These are phyloP conservation scores for Moxostoma hubbsi DNA, from an alignment of 2,797 vertebrate species.

Conservation along the genomic window DNA sequence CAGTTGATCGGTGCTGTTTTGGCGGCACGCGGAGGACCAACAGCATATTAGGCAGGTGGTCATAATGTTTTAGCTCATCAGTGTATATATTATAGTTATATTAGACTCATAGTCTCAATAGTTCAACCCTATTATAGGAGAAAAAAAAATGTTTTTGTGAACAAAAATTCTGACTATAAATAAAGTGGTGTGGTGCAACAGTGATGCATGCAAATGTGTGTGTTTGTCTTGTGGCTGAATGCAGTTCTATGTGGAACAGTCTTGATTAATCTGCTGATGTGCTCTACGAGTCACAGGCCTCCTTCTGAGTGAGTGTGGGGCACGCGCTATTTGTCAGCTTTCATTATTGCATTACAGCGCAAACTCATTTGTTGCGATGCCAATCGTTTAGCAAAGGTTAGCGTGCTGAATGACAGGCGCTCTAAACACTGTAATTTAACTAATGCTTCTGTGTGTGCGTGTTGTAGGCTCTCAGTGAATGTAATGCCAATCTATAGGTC, in stretches of 20 bases:
- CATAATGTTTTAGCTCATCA: too few species aligned
- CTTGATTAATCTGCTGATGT: slow-evolving; percentile 16
- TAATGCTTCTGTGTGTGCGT: slow-evolving; percentile 27
- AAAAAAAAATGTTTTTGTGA: too few species aligned
- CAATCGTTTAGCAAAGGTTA: slow-evolving; percentile 44
- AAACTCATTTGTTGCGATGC: slow-evolving; percentile 35
- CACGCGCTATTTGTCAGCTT: slow-evolving; percentile 16
- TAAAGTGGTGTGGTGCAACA: background rate
- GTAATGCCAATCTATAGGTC: slow-evolving; percentile 24
- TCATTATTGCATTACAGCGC: slow-evolving; percentile 36
- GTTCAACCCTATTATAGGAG: too few species aligned
- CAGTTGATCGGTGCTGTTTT: too few species aligned
- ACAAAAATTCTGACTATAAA: too few species aligned
- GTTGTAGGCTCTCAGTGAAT: slow-evolving; percentile 6
- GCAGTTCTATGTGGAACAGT: background rate
- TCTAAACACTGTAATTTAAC: slow-evolving; percentile 43
- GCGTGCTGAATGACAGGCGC: slow-evolving; percentile 28
- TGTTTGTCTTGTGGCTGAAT: slow-evolving; percentile 16
- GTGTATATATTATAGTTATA: too few species aligned
- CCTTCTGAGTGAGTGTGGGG: background rate
- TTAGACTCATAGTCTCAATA: too few species aligned
- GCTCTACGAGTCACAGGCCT: slow-evolving; percentile 23
- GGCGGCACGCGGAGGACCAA: too few species aligned
- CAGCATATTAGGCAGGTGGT: too few species aligned
- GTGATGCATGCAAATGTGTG: background rate